Evolutionary conservation across 1,140 invertebrate genomes (phyloP).

Genomic region (Mizuhopecten yessoensis): DNA sequence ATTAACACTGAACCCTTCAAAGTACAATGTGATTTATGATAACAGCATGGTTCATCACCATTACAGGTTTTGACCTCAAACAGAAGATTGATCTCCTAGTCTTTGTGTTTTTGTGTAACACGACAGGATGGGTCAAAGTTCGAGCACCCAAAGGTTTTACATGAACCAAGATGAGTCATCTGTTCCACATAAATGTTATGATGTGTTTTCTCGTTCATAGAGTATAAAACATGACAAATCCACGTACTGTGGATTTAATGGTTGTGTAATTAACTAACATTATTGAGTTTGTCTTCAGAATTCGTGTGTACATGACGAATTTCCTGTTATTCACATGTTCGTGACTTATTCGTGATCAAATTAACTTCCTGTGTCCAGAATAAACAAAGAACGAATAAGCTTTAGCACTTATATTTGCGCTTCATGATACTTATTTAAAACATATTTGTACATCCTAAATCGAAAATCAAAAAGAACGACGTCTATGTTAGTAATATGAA

Average conservation of each 20-base stretch:
- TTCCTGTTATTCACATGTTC: slow-evolving; percentile 7
- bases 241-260: no score
- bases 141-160: neutral
- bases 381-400: neutral
- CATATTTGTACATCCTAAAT: neutral
- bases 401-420: neutral
- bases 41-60: no score
- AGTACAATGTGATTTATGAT: no score
- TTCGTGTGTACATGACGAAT: neutral
- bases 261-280: no score
- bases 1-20: no score
- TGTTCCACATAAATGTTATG: neutral
- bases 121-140: neutral
- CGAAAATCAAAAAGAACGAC: neutral
- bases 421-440: neutral
- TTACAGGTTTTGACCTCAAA: no score
- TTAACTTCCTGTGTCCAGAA: neutral
- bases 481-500: no score
- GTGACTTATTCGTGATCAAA: neutral
- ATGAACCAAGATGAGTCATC: neutral
- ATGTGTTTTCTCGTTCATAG: neutral
- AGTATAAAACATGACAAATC: no score
- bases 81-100: no score
- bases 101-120: neutral
- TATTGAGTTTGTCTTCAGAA: no score